phyloP scores from a whole-genome alignment of 2,113 vertebrate species.

The Megatriorchis doriae region DNA sequence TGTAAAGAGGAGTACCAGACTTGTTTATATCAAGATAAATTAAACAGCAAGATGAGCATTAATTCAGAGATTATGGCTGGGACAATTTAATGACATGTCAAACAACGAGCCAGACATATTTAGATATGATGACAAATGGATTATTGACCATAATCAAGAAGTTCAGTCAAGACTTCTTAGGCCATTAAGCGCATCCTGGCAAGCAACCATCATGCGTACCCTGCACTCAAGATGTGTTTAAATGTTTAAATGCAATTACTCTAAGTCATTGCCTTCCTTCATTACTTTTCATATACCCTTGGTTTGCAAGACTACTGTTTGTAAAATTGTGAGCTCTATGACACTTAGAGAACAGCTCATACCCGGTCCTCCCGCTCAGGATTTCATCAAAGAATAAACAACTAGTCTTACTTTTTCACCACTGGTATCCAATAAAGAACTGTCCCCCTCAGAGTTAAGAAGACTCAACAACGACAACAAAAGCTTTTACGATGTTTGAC shows the following conservation, averaged over 20 bases:
- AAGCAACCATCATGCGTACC: neutral
- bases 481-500: neutral
- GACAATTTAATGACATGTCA: neutral
- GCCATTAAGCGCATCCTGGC: neutral
- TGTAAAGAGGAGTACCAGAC: neutral
- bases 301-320: neutral
- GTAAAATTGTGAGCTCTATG: neutral
- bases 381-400: neutral
- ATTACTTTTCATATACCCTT: neutral
- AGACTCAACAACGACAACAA: neutral
- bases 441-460: neutral
- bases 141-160: neutral
- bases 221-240: neutral
- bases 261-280: neutral
- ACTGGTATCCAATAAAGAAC: neutral
- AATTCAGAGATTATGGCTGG: neutral
- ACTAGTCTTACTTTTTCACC: neutral
- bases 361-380: neutral
- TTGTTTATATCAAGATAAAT: conserved; percentile 22
- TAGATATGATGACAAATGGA: conserved; percentile 15
- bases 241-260: neutral
- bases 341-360: neutral
- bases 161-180: neutral
- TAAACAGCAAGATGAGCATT: neutral
- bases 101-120: neutral